phyloP scores from a whole-genome alignment of 53 echinoderm and acorn worm species.

The Echinarachnius parma region DNA sequence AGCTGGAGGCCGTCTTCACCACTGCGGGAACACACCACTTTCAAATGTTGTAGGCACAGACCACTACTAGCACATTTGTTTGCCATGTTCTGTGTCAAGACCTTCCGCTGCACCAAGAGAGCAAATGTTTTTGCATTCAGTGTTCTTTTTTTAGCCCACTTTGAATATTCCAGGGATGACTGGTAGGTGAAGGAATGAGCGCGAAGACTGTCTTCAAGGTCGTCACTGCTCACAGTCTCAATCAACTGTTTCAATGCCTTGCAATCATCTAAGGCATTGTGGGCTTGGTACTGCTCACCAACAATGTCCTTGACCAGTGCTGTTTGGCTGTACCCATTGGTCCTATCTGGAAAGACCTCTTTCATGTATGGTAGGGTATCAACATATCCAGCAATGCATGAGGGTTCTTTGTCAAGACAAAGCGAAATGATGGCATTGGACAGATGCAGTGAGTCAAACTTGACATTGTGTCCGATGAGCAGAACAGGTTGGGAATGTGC shows the following conservation, averaged over 20 bases:
- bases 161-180: not conserved
- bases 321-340: not conserved
- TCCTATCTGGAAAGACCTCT: not conserved
- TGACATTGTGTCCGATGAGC: not conserved
- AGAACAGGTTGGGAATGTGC: not conserved
- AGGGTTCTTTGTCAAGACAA: not conserved
- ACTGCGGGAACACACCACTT: no score
- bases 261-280: not conserved
- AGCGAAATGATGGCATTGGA: not conserved
- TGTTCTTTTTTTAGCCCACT: not conserved
- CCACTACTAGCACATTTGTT: slow-evolving; percentile 14
- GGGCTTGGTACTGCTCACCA: slow-evolving; percentile 1
- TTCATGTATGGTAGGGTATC: not conserved
- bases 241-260: not conserved
- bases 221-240: not conserved
- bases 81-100: slow-evolving; percentile 4
- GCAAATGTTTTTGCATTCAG: not conserved
- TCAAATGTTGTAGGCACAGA: not conserved
- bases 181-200: not conserved
- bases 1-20: no score
- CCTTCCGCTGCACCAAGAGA: not conserved
- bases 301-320: not conserved
- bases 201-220: not conserved
- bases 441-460: not conserved
- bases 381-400: not conserved